Base-by-base conservation (phyloP, 2,113 vertebrate species). In the Murina feae region DNA sequence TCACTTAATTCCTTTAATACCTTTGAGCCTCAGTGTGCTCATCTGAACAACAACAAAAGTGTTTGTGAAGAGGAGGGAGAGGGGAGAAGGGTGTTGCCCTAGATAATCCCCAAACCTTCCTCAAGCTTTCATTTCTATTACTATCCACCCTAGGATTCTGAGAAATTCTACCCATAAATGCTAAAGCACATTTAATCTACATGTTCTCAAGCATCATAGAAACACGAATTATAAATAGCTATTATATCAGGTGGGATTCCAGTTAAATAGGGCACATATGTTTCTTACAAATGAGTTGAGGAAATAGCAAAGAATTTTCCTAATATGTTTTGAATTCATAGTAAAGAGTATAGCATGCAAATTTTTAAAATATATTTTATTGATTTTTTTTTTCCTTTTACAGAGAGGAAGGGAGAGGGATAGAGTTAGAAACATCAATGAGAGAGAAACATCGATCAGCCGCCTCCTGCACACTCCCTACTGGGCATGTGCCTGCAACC, bases 1-100 rank as follows among this genome's bases (percentile, higher is more conserved):
- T 89, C 66, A 79, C 49, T 86, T 81, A 66, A 81, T 83, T 78
- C 68, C 51, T 95, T 71, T 53, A 84, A 93, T 92, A 53, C 68
- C 20, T 30, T 65, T 60, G 9, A 81, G 28, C 18, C 44, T 90
- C 35, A 49, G 4, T 63, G 35, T 25, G 21, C 10, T 90, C n/a
- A 51, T 65, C 88, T 28, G 44, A 11, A 6, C 53, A 65, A 37
- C 35, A 74, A 16, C 58, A 20, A 68, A 91, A 69, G 28, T 47
- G 1, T 49, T n/a, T 47, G 1, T 17, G 47, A 95, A 28, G 60
- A 75, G 60, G 66, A 87, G 18, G 49, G 84, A 51, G 28, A 49
- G 11, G 4, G 14, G 44, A 63, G 9, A 51, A 69, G 66, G 11
- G 11, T 21, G 4, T 39, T 68, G 51, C 4, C 25, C 44, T 78